These are phyloP conservation scores for Paralichthys olivaceus DNA, from an alignment of 2,113 vertebrate species.

Conservation along the genomic window DNA sequence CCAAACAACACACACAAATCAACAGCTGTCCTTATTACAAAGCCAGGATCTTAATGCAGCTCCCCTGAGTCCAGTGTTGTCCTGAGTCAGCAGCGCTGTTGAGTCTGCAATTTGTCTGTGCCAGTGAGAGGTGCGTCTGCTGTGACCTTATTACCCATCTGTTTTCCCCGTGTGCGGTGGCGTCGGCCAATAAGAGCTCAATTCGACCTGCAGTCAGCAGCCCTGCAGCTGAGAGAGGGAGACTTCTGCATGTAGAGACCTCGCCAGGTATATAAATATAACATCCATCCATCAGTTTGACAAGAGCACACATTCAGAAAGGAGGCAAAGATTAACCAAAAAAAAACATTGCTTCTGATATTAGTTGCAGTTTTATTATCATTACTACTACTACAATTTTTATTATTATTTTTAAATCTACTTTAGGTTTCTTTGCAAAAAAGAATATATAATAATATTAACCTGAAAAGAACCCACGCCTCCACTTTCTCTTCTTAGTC, in stretches of 20 bases:
- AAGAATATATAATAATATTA: neutral
- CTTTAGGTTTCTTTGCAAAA: neutral
- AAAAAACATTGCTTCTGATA: too few species aligned
- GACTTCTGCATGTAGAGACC: constrained; percentile 42
- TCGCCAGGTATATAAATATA: constrained; percentile 64
- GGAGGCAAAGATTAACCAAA: constrained; percentile 7
- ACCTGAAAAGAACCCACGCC: neutral
- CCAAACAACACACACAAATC: constrained; percentile 14
- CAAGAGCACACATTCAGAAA: constrained; percentile 43
- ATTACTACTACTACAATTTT: too few species aligned
- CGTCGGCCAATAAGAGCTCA: constrained; percentile 50
- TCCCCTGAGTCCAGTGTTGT: constrained; percentile 58
- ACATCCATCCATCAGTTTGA: constrained; percentile 70
- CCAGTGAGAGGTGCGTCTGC: constrained; percentile 59
- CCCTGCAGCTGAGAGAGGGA: constrained; percentile 69
- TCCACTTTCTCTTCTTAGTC: neutral
- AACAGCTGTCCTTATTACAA: constrained; percentile 41
- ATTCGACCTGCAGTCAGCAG: constrained; percentile 78
- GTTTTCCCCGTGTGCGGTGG: constrained; percentile 61
- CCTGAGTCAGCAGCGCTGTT: constrained; percentile 74
- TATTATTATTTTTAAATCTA: too few species aligned
- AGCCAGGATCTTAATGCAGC: constrained; percentile 48
- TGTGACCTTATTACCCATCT: constrained; percentile 81
- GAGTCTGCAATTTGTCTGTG: constrained; percentile 73
- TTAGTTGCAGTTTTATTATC: too few species aligned